Conservation (phyloP, 37 sponge, comb jelly and placozoan genomes). For the Beroe forskalii region DNA sequence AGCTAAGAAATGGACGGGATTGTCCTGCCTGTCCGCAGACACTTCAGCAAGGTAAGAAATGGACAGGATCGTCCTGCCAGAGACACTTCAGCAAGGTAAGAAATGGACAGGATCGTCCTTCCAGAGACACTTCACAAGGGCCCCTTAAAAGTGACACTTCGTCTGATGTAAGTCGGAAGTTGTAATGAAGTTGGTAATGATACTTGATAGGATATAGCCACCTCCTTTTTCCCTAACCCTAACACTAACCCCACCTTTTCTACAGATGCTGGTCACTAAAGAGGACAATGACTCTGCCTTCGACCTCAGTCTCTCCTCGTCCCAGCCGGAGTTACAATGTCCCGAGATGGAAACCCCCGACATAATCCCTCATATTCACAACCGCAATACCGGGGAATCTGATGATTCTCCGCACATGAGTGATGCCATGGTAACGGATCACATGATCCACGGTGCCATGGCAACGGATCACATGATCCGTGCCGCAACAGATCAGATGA, state of each 20-base stretch:
- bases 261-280: background rate
- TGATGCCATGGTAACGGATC: background rate
- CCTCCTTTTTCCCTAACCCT: too few species aligned
- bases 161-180: too few species aligned
- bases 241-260: too few species aligned
- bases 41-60: too few species aligned
- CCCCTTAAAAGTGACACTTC: too few species aligned
- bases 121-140: too few species aligned
- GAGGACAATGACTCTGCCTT: constrained; percentile 22
- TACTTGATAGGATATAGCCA: too few species aligned
- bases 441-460: background rate
- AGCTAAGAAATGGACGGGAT: too few species aligned
- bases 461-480: background rate
- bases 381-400: background rate
- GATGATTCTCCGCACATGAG: background rate
- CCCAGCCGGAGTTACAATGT: background rate
- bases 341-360: background rate
- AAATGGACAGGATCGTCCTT: too few species aligned
- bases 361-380: background rate
- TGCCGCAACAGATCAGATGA: background rate
- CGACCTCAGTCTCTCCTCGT: constrained; percentile 42
- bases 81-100: constrained; percentile 12
- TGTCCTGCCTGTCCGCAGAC: too few species aligned
- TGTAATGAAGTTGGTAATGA: too few species aligned
- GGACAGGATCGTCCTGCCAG: background rate